phyloP scores from a whole-genome alignment of 2,888 invertebrate genomes.

The Sarcophaga rosellei region DNA sequence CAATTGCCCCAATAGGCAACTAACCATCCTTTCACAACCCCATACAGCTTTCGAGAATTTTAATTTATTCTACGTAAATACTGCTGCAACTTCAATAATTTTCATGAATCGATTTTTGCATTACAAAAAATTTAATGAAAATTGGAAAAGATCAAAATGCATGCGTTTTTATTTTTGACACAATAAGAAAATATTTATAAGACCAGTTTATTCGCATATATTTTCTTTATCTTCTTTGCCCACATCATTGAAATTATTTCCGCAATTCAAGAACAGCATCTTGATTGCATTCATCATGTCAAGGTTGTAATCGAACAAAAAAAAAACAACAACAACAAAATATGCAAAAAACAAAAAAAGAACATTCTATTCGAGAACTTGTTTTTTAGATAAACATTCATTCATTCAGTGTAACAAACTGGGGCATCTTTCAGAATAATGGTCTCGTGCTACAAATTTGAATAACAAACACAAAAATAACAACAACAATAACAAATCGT shows the following conservation, averaged over 20 bases:
- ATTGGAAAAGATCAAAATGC: too few species aligned
- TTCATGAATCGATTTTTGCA: too few species aligned
- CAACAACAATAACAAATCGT: background rate
- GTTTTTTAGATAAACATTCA: background rate
- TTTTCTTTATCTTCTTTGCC: slow-evolving; percentile 3
- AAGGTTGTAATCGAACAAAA: slow-evolving; percentile 20
- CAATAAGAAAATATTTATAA: background rate
- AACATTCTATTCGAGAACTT: background rate
- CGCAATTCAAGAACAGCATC: slow-evolving; percentile 35
- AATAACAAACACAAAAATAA: slow-evolving; percentile 27
- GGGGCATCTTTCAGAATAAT: slow-evolving; percentile 19
- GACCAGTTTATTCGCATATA: background rate
- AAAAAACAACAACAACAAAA: slow-evolving; percentile 4
- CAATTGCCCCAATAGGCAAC: too few species aligned
- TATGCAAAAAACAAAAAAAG: too few species aligned
- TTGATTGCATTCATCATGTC: slow-evolving; percentile 33
- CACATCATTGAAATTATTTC: slow-evolving; percentile 38
- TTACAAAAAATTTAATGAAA: too few species aligned
- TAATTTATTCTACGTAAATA: too few species aligned
- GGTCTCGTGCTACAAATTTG: slow-evolving; percentile 33
- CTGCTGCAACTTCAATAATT: too few species aligned
- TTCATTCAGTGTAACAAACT: background rate
- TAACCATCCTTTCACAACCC: too few species aligned
- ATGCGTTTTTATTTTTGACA: too few species aligned
- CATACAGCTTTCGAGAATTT: too few species aligned